Conservation (phyloP, 1,140 invertebrate genomes). For the Megalonaias nervosa region DNA sequence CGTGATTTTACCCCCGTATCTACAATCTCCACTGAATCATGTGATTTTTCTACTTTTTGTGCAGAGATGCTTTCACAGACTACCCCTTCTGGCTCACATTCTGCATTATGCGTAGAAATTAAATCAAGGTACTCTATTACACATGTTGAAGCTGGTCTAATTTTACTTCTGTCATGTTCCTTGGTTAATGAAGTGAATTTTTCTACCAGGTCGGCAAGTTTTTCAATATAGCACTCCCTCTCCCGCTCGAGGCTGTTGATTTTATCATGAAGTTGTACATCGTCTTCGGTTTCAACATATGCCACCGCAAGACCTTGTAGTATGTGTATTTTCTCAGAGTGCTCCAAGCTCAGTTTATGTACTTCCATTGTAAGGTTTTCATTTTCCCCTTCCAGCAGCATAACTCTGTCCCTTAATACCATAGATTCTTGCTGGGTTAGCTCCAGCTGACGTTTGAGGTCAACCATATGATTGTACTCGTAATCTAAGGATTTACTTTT, state of each 20-base stretch:
- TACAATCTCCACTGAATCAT: too few species aligned
- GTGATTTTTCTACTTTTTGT: too few species aligned
- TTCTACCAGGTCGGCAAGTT: conserved; percentile 24
- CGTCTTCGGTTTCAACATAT: conserved; percentile 13
- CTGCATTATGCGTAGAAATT: too few species aligned
- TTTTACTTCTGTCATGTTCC: conserved; percentile 10
- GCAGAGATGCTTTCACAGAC: too few species aligned
- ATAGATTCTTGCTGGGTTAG: conserved; percentile 79
- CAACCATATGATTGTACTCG: conserved; percentile 71
- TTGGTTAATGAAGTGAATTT: conserved; percentile 10
- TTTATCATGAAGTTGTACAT: conserved; percentile 8
- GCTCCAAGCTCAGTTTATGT: conserved; percentile 33
- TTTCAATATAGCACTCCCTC: not conserved
- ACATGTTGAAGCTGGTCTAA: conserved; percentile 3
- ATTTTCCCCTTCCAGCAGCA: conserved; percentile 55
- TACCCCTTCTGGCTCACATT: too few species aligned
- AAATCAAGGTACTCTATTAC: too few species aligned
- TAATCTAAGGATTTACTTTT: conserved; percentile 64
- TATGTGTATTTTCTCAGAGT: not conserved
- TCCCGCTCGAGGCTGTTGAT: conserved; percentile 7
- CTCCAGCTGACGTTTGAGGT: conserved; percentile 82
- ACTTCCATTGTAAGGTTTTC: conserved; percentile 76
- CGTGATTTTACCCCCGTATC: conserved; percentile 2
- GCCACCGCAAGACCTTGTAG: conserved; percentile 13
- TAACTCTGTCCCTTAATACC: conserved; percentile 51